Base-by-base conservation (phyloP, 2,113 vertebrate species). In the Toxotes chatareus region DNA sequence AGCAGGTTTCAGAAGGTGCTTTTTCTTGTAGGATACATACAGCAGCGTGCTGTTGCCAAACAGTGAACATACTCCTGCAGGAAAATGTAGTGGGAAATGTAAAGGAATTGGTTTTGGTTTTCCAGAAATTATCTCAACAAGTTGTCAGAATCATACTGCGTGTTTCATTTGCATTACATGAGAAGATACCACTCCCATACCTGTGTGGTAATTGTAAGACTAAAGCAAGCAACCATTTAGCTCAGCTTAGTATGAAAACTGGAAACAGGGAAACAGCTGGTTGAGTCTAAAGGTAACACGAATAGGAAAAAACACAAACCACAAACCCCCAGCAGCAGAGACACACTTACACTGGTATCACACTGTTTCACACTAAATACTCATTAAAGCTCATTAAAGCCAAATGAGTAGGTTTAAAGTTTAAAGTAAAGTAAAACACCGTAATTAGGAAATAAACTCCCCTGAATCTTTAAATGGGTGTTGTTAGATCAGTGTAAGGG, bases 21-120 rank as follows among this genome's bases (percentile, higher is more conserved):
- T 96, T 79, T 95, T 96, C 89, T 94, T 95, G 85, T 94, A 95
- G 73, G 95, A 96, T 57, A 96, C 76, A 14, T 95, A 95, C 3
- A 96, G 79, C 40, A 96, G 86, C 17, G 90, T 83, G 84, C 83
- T 92, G 89, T 96, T 96, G 12, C 96, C 95, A 85, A 95, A 91
- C 23, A 96, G 76, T 5, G 95, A 96, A 61, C 90, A 95, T 19
- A 96, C 56, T 47, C 95, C 96, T 96, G 85, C 21, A 83, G 66
- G 78, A 57, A 71, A 76, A 46, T 56, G 13, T 1, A 55, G 21
- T 21, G 6, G 21, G 3, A 51, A n/a, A 1, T 34, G 47, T 62
- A 3, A 23, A 42, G 9, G 7, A 56, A 10, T 11, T 49, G 19
- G 13, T 27, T 73, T 51, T 31, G 53, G n/a, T 11, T 67, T 53